Evolutionary conservation across 2,888 invertebrate genomes (phyloP), one percentile per base, ranked within the genome.

Genomic region (Dicyrtoma fusca): DNA sequence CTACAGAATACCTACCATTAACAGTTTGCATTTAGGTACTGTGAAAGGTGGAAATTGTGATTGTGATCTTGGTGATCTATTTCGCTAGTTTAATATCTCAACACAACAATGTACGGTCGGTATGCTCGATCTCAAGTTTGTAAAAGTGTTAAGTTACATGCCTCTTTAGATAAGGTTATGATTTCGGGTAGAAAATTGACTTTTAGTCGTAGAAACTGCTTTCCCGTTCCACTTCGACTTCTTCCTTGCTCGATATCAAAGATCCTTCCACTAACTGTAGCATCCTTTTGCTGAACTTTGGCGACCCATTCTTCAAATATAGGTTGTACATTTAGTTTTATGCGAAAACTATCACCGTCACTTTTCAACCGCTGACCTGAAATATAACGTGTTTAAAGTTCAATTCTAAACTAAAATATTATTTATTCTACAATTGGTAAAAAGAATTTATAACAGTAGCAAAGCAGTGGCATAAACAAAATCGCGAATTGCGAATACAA

Each of bases 231-330:
- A 51, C 71, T 73, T 88, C 82, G 76, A 0, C 90, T 89, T 49
- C 85, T 81, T 53, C 82, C 82, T 70, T 84, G 85, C 82, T 97
- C 97, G 78, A 97, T 95, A 1, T 92, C 91, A 83, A 97, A 97
- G 79, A 98, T 97, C 65, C 95, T 89, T 0, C 97, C 97, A 14
- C 93, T 91, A 14, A 97, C 96, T 13, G 95, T 95, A 55, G 97
- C 87, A 83, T 97, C 96, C 71, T 96, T 89, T 83, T 95, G 94
- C 83, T 96, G 96, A 1, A 97, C 90, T 85, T 92, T 94, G 49
- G 93, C 88, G 49, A 95, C 92, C 99, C 99, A 99, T 82, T 98
- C 97, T 82, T 99, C 97, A 83, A 99, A 99, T 62, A 99, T 94
- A 83, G 96, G 95, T 82, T 94, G 93, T 0, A 97, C 98, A 82